Evolutionary conservation across 2,113 vertebrate species (phyloP), one percentile per base, ranked within the genome.

Genomic region (Seriola quinqueradiata): DNA sequence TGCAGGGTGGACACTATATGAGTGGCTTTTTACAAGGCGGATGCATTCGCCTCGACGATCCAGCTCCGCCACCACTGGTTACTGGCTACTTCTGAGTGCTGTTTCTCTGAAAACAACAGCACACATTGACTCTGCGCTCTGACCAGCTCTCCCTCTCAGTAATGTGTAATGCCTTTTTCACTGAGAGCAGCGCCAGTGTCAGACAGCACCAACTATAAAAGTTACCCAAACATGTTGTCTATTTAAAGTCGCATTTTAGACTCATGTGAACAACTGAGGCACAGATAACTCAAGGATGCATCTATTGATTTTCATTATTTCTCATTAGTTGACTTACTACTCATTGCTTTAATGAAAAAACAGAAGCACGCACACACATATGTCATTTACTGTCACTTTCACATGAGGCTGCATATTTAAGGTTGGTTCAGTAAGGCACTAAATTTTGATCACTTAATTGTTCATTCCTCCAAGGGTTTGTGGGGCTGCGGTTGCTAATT

Each of bases 1-100:
- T 94, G 90, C 94, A 84, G 92, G 93, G 74, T 63, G 46, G 87
- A 67, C 82, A 54, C 58, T 78, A 50, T 85, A 80, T 89, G 78
- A 92, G 52, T 63, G 92, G 77, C 82, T 89, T 87, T 92, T 79
- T 72, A 86, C 59, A 58, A 81, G 78, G 70, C 75, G 93, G 94
- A 95, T 68, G 79, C 92, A 88, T 81, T 74, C 67, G 74, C 77
- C 77, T 75, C 25, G 5, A 28, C 65, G 72, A 71, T 80, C 46
- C 46, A 46, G 69, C 46, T 42, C 70, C 79, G 21, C 40, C 6
- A 3, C 67, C 10, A 19, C 44, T 74, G 61, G 58, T 42, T 16
- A 11, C 44, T 48, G 60, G 80, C 74, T 75, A 16, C 75, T 21
- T 52, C 73, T 73, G 77, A 89, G 70, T 70, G 58, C 58, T 17